Percentiles rank a stretch among this genome's conserved stretches.
phyloP scores from a whole-genome alignment of 1,140 invertebrate genomes.

The Drosophila mauritiana region DNA sequence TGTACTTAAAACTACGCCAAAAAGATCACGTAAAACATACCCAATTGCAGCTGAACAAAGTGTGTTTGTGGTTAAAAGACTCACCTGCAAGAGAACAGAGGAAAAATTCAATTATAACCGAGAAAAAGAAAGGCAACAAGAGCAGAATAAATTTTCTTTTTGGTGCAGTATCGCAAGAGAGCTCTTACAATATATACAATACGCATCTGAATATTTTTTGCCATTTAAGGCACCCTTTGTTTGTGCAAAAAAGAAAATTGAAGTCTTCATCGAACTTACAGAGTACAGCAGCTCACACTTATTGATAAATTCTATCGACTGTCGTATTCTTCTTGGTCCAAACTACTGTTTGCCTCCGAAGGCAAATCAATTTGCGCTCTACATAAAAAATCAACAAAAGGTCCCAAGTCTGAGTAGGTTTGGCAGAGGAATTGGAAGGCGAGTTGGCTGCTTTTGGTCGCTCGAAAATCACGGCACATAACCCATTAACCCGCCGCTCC shows the following conservation, averaged over 20 bases:
- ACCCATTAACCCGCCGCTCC: slow-evolving; percentile 73
- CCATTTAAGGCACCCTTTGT: too few species aligned
- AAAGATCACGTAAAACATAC: slow-evolving; percentile 5
- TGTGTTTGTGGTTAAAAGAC: slow-evolving; percentile 10
- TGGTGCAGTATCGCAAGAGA: too few species aligned
- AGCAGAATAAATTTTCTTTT: not conserved
- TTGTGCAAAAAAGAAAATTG: too few species aligned
- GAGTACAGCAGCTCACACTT: too few species aligned
- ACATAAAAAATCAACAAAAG: slow-evolving; percentile 75
- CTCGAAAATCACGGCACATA: slow-evolving; percentile 74
- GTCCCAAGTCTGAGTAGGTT: slow-evolving; percentile 17
- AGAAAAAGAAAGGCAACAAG: not conserved
- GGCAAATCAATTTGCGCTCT: slow-evolving; percentile 74
- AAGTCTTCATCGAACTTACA: too few species aligned
- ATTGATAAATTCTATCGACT: too few species aligned
- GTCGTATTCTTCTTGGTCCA: too few species aligned
- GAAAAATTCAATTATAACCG: slow-evolving; percentile 20
- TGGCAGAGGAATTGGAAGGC: slow-evolving; percentile 12
- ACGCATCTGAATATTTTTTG: not conserved
- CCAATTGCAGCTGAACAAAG: slow-evolving; percentile 8
- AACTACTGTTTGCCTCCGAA: too few species aligned
- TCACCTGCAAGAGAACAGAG: slow-evolving; percentile 36
- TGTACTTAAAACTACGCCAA: not conserved
- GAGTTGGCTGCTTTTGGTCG: slow-evolving; percentile 8
- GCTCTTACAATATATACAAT: not conserved